Base-by-base conservation (phyloP, 1,140 invertebrate species). In the Papilio polytes region DNA sequence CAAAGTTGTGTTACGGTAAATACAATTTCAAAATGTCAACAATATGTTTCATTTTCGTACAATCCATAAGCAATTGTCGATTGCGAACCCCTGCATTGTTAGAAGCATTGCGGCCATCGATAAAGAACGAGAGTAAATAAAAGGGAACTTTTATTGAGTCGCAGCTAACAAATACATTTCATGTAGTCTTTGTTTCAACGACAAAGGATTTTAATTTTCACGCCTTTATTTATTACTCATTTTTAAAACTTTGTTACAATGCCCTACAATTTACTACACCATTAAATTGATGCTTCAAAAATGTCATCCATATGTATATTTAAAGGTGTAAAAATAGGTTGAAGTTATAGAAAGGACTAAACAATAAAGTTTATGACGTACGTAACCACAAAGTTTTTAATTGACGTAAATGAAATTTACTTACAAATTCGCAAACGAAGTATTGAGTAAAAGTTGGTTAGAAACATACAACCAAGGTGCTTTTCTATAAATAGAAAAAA, bases 101-200 rank as follows among this genome's bases (percentile, higher is more conserved):
- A 26, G 56, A 59, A 63, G 22, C 22, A 26, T 63, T 63, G 59
- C 31, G 59, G 59, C 59, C 59, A 63, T 63, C 59, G 59, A 26
- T 63, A 26, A 26, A 63, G 59, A 63, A 63, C 20, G 59, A 31
- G 59, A 26, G 59, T 63, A 63, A 63, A 63, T 63, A 63, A 63
- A 63, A 63, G 59, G 22, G 59, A 63, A 63, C 59, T 63, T 63
- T 63, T 63, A 63, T 63, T 63, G 22, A 63, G 59, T 26, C 22
- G 9, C 59, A 63, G 10, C 59, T 63, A 63, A 63, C 59, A 63
- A 63, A 59, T 59, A 59, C 0, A 59, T 63, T 63, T 63, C 22
- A 63, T 63, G 59, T 63, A 63, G 9, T 63, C 22, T 26, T 63
- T 63, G 20, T 63, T 63, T 63, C 22, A 10, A 26, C 59, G 56